Percentiles rank a stretch among this genome's conserved stretches.
Conservation (phyloP, 1,140 invertebrate species). For the Apis laboriosa region DNA sequence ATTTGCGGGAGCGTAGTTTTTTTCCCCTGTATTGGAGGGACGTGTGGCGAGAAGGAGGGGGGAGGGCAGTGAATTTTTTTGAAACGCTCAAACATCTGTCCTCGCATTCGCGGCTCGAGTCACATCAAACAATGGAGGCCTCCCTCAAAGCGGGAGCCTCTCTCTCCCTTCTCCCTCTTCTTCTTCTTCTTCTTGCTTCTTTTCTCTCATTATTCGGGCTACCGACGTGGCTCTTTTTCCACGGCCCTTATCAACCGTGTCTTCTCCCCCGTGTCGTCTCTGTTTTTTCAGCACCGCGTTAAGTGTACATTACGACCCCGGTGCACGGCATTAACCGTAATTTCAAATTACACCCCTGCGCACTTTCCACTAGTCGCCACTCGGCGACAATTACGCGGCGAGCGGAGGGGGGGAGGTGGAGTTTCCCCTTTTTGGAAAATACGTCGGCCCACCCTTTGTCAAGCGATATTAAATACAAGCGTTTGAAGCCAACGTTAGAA, state of each 20-base stretch:
- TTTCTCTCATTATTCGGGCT: slow-evolving; percentile 41
- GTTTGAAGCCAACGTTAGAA: slow-evolving; percentile 6
- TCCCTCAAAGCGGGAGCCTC: slow-evolving; percentile 3
- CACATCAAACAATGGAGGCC: slow-evolving; percentile 16
- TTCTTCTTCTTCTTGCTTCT: neutral
- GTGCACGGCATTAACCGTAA: slow-evolving; percentile 47
- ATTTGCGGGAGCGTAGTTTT: no score
- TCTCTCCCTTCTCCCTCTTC: neutral
- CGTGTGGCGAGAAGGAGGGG: no score
- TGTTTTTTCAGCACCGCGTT: slow-evolving; percentile 44
- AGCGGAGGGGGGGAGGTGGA: slow-evolving; percentile 20
- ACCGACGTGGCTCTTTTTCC: slow-evolving; percentile 3
- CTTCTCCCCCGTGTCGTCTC: slow-evolving; percentile 34
- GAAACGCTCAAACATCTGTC: neutral
- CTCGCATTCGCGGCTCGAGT: neutral
- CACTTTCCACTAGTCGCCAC: slow-evolving; percentile 35
- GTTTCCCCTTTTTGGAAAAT: slow-evolving; percentile 29
- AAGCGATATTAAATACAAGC: slow-evolving; percentile 29
- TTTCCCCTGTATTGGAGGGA: no score
- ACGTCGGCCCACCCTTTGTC: neutral
- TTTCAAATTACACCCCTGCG: slow-evolving; percentile 41
- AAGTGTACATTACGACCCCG: slow-evolving; percentile 46
- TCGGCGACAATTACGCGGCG: slow-evolving; percentile 39
- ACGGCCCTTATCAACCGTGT: slow-evolving; percentile 23
- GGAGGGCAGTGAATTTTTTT: neutral